phyloP scores from a whole-genome alignment of 2,888 invertebrate species.

The Zaprionus bogoriensis region DNA sequence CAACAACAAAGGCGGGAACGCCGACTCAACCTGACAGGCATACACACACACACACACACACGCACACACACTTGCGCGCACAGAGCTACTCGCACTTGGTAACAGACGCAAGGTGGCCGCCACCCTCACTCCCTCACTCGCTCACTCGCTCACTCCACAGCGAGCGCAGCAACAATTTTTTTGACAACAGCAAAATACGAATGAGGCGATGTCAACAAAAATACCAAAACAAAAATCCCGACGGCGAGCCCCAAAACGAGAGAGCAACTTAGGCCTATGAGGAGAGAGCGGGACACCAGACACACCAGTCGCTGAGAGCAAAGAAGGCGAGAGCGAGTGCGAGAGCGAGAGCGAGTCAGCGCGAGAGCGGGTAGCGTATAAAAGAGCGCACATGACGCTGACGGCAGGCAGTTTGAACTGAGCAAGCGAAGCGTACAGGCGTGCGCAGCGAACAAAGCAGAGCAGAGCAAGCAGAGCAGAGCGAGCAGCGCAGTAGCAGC shows the following conservation, averaged over 20 bases:
- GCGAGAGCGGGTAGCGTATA: constrained; percentile 55
- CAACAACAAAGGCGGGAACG: constrained; percentile 59
- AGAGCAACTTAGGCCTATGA: constrained; percentile 18
- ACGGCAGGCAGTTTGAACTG: constrained; percentile 54
- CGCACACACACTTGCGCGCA: background rate
- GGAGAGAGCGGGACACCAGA: constrained; percentile 3
- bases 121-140: constrained; percentile 15
- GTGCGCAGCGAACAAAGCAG: constrained; percentile 17
- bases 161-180: constrained; percentile 33
- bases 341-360: constrained; percentile 14
- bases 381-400: constrained; percentile 38
- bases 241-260: constrained; percentile 11
- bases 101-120: constrained; percentile 70
- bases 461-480: constrained; percentile 11
- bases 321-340: constrained; percentile 20
- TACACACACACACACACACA: constrained; percentile 10
- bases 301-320: constrained; percentile 3
- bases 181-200: constrained; percentile 59
- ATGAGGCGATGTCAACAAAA: constrained; percentile 82
- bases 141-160: constrained; percentile 9
- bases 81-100: constrained; percentile 47
- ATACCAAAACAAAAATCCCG: constrained; percentile 73
- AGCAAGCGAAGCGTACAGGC: constrained; percentile 41
- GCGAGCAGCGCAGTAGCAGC: constrained; percentile 1
- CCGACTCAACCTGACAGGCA: constrained; percentile 29